Evolutionary conservation across 2,888 invertebrate genomes (phyloP).

Genomic region (Epirrita christyi): DNA sequence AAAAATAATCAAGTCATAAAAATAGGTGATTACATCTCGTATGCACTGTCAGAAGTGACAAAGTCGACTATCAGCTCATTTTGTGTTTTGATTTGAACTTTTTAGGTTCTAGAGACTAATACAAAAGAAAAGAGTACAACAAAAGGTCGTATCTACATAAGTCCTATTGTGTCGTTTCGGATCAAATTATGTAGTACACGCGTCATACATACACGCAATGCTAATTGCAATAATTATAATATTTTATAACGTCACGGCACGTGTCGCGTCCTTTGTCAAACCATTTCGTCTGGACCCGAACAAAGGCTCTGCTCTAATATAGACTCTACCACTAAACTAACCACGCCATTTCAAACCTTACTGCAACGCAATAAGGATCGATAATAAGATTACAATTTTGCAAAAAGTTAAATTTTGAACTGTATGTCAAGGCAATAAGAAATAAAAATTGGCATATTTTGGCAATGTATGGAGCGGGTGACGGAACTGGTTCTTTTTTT

Average conservation of each 20-base stretch:
- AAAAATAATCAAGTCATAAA: too few species aligned
- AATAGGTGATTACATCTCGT: too few species aligned
- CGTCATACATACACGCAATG: constrained; percentile 30
- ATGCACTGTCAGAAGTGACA: too few species aligned
- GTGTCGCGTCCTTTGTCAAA: constrained; percentile 55
- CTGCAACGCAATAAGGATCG: constrained; percentile 8
- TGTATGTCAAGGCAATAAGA: constrained; percentile 21
- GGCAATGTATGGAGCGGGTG: constrained; percentile 21
- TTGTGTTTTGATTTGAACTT: too few species aligned
- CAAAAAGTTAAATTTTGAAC: constrained; percentile 28
- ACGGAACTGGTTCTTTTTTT: constrained; percentile 40
- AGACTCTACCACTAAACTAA: constrained; percentile 2
- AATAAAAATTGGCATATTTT: constrained; percentile 26
- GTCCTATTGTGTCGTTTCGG: constrained; percentile 21
- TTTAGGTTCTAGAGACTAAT: too few species aligned
- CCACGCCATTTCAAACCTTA: constrained; percentile 12
- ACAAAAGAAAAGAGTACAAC: not conserved
- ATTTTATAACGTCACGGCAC: constrained; percentile 33
- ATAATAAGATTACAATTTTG: not conserved
- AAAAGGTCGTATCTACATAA: constrained; percentile 6
- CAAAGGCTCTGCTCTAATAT: constrained; percentile 39
- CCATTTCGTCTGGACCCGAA: constrained; percentile 40
- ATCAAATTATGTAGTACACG: constrained; percentile 27
- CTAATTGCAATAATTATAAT: constrained; percentile 31
- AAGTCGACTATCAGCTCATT: too few species aligned